phyloP scores from a whole-genome alignment of 2,888 invertebrate species.

The Ochropleura leucogaster region DNA sequence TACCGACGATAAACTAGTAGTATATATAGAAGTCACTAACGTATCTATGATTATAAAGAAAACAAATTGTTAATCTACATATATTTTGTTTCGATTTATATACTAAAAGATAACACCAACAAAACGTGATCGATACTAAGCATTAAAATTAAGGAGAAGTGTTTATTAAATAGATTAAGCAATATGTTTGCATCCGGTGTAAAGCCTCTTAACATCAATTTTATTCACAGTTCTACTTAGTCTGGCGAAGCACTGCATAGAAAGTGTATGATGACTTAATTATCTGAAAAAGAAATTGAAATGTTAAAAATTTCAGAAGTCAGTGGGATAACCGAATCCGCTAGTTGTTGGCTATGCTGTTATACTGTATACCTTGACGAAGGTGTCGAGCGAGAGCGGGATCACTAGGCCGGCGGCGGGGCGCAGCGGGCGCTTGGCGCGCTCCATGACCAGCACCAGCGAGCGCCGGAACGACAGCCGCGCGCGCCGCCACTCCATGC shows the following conservation, averaged over 20 bases:
- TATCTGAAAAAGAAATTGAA: conserved; percentile 76
- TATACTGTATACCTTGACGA: conserved; percentile 79
- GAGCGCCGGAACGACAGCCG: conserved; percentile 72
- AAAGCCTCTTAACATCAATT: neutral
- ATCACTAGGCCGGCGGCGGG: conserved; percentile 87
- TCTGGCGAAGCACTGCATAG: conserved; percentile 85
- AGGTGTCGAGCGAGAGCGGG: conserved; percentile 87
- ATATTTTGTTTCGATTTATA: neutral
- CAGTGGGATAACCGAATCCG: neutral
- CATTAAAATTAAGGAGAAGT: neutral
- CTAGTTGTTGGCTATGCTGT: neutral
- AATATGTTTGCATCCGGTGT: neutral
- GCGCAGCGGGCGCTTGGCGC: conserved; percentile 85
- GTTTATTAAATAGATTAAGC: neutral
- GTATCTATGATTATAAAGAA: neutral
- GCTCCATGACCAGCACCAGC: conserved; percentile 85
- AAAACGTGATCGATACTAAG: neutral
- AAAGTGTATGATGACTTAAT: conserved; percentile 86
- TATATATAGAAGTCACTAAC: too few species aligned
- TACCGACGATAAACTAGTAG: too few species aligned
- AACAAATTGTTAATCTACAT: neutral
- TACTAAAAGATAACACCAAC: neutral
- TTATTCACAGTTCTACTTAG: conserved; percentile 69
- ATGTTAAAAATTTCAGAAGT: neutral
- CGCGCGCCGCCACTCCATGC: conserved; percentile 78